Conservation (phyloP, 2,888 invertebrate genomes). For the Synanthedon vespiformis region DNA sequence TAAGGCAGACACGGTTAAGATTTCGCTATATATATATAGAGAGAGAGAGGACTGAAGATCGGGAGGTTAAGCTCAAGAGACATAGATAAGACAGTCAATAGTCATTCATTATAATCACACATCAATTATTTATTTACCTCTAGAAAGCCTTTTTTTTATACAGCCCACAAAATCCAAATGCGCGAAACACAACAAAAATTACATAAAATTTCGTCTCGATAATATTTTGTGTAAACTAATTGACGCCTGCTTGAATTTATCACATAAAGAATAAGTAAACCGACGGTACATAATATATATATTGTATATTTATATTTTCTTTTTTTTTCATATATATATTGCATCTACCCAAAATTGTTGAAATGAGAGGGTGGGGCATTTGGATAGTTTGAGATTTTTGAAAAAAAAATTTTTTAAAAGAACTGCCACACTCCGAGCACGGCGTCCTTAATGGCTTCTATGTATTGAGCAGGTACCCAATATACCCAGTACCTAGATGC, state of each 20-base stretch:
- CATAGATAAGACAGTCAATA: conserved; percentile 10
- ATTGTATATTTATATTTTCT: too few species aligned
- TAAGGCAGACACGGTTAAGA: too few species aligned
- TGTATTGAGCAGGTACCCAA: conserved; percentile 93
- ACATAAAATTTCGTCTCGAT: conserved; percentile 48
- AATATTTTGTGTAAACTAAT: conserved; percentile 4
- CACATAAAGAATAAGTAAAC: too few species aligned
- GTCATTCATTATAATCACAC: too few species aligned
- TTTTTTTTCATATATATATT: conserved; percentile 37
- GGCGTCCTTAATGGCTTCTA: conserved; percentile 91
- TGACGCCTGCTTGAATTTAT: too few species aligned
- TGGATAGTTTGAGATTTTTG: conserved; percentile 13
- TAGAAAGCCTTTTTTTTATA: conserved; percentile 24
- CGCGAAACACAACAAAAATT: conserved; percentile 56
- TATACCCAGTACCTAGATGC: conserved; percentile 94
- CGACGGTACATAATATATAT: too few species aligned
- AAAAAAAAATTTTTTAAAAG: conserved; percentile 59
- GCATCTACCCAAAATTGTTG: conserved; percentile 54
- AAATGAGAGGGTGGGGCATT: conserved; percentile 33
- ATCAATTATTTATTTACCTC: conserved; percentile 6
- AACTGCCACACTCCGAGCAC: conserved; percentile 89
- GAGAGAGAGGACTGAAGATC: conserved; percentile 56
- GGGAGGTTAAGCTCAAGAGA: conserved; percentile 41
- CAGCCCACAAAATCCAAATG: conserved; percentile 48
- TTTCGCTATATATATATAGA: conserved; percentile 29